Base-by-base conservation (phyloP, 2,888 invertebrate species). In the Amiota minor region DNA sequence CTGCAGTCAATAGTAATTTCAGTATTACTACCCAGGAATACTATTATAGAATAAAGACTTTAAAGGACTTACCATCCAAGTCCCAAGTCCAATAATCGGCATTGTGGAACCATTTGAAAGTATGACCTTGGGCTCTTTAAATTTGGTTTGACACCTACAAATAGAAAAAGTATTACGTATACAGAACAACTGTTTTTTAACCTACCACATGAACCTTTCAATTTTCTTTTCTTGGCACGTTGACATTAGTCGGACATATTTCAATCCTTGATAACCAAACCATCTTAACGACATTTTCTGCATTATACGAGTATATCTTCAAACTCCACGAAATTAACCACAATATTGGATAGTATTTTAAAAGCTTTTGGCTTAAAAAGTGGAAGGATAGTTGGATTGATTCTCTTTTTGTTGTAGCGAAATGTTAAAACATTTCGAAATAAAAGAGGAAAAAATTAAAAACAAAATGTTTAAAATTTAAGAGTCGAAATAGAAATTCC, bases 11-110 rank as follows among this genome's bases (percentile, higher is more conserved):
- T 72, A 35, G 35, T 6, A 8, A 35, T 35, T 35, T 35, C 6
- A 23, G 6, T 35, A 35, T 35, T 6, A n/a, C n/a, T n/a, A n/a
- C n/a, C n/a, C n/a, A 64, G 12, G 14, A 70, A 11, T n/a, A 53
- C 53, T 53, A 9, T 2, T n/a, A 53, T 50, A 50, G 1, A 53
- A n/a, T 53, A n/a, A 53, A 53, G n/a, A n/a, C n/a, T n/a, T 50
- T n/a, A 23, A 2, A 50, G 10, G 12, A 77, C 76, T 76, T 73
- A 76, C 82, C 49, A 3, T 2, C 74, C 73, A 82, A 8, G 83
- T 84, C 2, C 83, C 83, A 12, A 82, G 71, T 16, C 84, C 84
- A 11, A 84, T 74, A 8, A 80, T n/a, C 0, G 83, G 80, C 0
- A 79, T 78, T 70, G 82, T 67, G 0, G 71, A 68, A 1, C 77